These are phyloP conservation scores for Sylvicola cinctus DNA, from an alignment of 2,888 invertebrate species.

Conservation along the genomic window DNA sequence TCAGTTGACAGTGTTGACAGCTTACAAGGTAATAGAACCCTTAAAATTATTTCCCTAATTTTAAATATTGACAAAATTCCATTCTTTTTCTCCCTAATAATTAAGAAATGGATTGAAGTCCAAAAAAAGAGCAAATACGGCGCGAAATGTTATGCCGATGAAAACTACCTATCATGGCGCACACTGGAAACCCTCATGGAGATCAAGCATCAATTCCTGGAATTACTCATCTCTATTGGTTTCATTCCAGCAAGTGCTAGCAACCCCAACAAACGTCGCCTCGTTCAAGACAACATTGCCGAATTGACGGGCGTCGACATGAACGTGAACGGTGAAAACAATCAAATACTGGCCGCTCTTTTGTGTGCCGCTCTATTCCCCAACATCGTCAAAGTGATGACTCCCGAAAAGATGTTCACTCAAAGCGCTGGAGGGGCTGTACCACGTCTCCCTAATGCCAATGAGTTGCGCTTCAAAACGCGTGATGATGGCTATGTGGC, in stretches of 20 bases:
- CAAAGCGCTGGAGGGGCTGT: conserved; percentile 54
- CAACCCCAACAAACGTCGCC: conserved; percentile 25
- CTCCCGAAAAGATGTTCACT: conserved; percentile 57
- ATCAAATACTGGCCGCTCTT: conserved; percentile 56
- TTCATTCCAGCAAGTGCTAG: conserved; percentile 51
- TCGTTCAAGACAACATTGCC: conserved; percentile 39
- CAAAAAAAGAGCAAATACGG: conserved; percentile 44
- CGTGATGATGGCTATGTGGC: conserved; percentile 50
- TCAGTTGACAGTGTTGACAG: conserved; percentile 67
- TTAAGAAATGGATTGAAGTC: conserved; percentile 59
- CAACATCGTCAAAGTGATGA: conserved; percentile 63
- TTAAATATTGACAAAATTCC: background rate
- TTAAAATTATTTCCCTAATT: background rate
- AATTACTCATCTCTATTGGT: conserved; percentile 53
- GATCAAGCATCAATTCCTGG: conserved; percentile 63
- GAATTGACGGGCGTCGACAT: conserved; percentile 43
- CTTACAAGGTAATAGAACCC: conserved; percentile 58
- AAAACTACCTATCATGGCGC: conserved; percentile 64
- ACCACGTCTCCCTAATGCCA: conserved; percentile 44
- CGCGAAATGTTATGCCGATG: conserved; percentile 57
- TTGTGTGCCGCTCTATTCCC: conserved; percentile 86
- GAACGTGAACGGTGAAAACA: conserved; percentile 54
- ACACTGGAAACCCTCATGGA: conserved; percentile 70
- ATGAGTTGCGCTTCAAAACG: conserved; percentile 53
- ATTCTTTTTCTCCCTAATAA: conserved; percentile 7